Conservation (phyloP, 2,113 vertebrate species). For the Dromas ardeola region DNA sequence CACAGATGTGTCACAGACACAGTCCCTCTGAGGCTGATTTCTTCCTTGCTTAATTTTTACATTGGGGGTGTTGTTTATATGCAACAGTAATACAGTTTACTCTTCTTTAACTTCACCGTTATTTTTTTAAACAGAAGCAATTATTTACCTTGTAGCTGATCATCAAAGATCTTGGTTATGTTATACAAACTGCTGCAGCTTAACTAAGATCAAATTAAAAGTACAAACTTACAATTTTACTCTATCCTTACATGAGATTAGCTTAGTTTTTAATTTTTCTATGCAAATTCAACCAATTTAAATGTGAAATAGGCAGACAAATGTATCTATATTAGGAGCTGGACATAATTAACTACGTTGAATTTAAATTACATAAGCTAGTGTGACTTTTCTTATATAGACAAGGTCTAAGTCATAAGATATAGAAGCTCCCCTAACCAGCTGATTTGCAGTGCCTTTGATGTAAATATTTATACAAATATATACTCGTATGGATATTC, state of each 20-base stretch:
- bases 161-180: neutral
- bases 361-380: neutral
- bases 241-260: neutral
- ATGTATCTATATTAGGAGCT: slow-evolving; percentile 6
- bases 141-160: neutral
- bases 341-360: neutral
- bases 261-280: neutral
- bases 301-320: neutral
- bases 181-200: neutral
- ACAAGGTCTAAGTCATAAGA: neutral
- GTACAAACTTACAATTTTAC: neutral
- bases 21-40: neutral
- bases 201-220: neutral
- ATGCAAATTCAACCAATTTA: slow-evolving; percentile 24
- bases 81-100: neutral
- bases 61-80: neutral
- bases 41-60: neutral
- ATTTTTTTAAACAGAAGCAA: neutral
- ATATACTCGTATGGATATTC: neutral
- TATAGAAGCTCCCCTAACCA: neutral
- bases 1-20: neutral
- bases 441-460: neutral
- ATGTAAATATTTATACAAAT: neutral
- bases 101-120: neutral
- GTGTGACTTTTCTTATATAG: neutral